Evolutionary conservation across 2,113 vertebrate species (phyloP).

Genomic region (Nipponia nippon): DNA sequence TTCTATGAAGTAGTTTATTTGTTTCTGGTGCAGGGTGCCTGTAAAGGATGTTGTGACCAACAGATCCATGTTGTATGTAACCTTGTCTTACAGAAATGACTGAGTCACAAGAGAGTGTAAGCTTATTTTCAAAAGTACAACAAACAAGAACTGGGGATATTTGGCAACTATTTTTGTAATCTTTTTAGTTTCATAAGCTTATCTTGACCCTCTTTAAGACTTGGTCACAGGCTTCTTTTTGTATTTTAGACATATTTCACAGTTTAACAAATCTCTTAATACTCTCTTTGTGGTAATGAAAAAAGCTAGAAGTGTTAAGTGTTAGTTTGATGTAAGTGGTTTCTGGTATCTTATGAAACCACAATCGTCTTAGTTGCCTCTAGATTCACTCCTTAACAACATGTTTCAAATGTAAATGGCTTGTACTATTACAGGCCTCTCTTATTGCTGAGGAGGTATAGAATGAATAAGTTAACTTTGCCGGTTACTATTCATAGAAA

Average conservation of each 20-base stretch:
- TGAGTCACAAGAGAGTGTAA: background rate
- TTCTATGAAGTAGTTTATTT: background rate
- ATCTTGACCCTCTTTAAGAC: background rate
- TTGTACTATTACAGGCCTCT: background rate
- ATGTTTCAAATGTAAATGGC: background rate
- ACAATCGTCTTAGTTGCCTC: background rate
- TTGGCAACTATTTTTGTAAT: slow-evolving; percentile 34
- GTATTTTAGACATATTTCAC: background rate
- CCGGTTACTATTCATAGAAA: background rate
- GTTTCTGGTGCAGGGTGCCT: background rate
- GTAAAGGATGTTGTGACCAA: background rate
- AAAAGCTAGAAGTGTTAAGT: background rate
- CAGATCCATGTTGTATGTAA: background rate
- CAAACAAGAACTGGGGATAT: background rate
- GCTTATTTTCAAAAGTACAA: background rate
- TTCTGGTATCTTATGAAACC: background rate
- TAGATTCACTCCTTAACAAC: background rate
- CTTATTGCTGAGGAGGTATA: background rate
- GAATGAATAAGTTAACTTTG: background rate
- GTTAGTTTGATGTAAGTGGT: background rate
- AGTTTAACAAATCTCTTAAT: background rate
- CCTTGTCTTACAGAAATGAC: background rate
- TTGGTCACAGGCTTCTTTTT: background rate
- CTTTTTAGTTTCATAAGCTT: slow-evolving; percentile 29
- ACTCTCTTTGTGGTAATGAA: background rate